A percentile compares a stretch with the other conserved stretches of the same genome.
These are phyloP conservation scores for Cottoperca gobio DNA, from an alignment of 2,797 vertebrate genomes.

Conservation along the genomic window DNA sequence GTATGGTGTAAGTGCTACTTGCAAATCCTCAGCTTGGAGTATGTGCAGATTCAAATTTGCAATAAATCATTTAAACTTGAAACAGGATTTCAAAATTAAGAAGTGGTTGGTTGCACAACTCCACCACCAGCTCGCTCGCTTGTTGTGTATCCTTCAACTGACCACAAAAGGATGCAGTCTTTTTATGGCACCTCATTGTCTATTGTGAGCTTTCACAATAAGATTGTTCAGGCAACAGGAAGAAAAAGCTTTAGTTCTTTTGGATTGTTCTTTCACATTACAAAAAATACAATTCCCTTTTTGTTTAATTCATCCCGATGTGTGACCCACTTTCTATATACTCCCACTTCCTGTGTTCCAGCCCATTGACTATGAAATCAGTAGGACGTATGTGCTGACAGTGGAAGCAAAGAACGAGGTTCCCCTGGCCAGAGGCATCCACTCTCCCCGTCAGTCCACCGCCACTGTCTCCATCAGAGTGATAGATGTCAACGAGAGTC, in stretches of 20 bases:
- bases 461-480: constrained; percentile 95
- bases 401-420: constrained; percentile 95
- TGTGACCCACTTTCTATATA: constrained; percentile 11
- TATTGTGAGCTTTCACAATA: constrained; percentile 12
- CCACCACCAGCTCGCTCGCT: constrained; percentile 8
- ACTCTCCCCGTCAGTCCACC: constrained; percentile 95
- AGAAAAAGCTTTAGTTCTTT: constrained; percentile 20
- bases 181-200: constrained; percentile 24
- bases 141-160: constrained; percentile 30
- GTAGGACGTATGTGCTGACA: constrained; percentile 91
- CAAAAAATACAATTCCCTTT: constrained; percentile 4
- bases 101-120: constrained; percentile 10
- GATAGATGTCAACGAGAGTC: constrained; percentile 96
- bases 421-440: constrained; percentile 92
- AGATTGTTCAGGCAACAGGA: constrained; percentile 20
- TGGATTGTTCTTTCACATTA: constrained; percentile 5
- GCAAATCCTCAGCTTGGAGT: not conserved
- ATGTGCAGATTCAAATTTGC: not conserved
- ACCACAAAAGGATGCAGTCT: constrained; percentile 30
- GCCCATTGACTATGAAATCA: constrained; percentile 96
- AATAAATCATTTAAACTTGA: not conserved
- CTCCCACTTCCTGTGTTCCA: constrained; percentile 63
- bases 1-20: not conserved
- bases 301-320: constrained; percentile 18
- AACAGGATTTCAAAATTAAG: not conserved